Percentiles rank a stretch among this genome's conserved stretches.
phyloP scores from a whole-genome alignment of 2,113 vertebrate species.

The Mastomys natalensis region DNA sequence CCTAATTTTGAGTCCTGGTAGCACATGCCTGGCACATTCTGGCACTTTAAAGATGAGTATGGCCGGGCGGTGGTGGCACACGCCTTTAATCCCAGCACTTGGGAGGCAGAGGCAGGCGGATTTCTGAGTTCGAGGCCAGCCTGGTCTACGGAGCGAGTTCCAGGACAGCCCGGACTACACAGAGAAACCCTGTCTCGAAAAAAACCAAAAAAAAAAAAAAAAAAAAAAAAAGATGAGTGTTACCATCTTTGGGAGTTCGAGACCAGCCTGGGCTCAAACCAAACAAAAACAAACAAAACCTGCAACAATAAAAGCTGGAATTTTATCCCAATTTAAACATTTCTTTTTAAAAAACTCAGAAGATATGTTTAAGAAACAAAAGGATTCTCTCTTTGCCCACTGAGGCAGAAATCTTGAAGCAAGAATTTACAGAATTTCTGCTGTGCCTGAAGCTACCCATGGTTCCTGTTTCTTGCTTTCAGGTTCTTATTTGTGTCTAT shows the following conservation, averaged over 20 bases:
- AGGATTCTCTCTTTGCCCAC: neutral
- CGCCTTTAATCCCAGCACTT: no score
- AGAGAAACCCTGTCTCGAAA: no score
- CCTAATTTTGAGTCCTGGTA: neutral
- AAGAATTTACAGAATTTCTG: constrained; percentile 28
- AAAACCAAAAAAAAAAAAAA: no score
- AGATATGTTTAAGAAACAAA: neutral
- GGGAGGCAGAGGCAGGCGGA: no score
- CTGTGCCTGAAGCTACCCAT: neutral
- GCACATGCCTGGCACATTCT: neutral
- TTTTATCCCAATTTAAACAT: neutral
- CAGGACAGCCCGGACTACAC: no score
- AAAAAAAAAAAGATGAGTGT: no score
- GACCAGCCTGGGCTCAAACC: neutral
- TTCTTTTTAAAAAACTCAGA: neutral
- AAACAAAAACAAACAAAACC: neutral
- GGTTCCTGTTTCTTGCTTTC: constrained; percentile 1
- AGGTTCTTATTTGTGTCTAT: neutral
- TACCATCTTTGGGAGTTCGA: no score
- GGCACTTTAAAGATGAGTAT: neutral
- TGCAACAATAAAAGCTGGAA: neutral
- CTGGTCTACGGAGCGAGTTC: no score
- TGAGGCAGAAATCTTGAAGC: constrained; percentile 22
- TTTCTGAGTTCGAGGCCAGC: no score
- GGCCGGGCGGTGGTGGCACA: no score